Base-by-base conservation (phyloP, 2,888 invertebrate genomes). In the Itoplectis maculator region DNA sequence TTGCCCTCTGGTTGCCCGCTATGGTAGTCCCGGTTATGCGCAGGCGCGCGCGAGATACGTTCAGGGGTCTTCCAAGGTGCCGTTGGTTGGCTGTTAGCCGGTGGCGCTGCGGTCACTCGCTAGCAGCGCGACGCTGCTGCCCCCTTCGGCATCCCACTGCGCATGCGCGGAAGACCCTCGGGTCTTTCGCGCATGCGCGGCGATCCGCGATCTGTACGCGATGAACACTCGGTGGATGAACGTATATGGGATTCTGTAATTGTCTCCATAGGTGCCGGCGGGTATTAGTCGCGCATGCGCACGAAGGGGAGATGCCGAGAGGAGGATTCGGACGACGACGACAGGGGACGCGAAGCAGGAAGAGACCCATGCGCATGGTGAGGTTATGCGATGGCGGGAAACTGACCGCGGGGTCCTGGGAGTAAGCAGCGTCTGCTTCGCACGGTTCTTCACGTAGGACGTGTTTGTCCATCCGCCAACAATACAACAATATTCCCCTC, bases 191-290 rank as follows among this genome's bases (percentile, higher is more conserved):
- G 73, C 80, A 87, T n/a, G n/a, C n/a, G n/a, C n/a, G n/a, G n/a
- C n/a, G 63, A 59, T 49, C 69, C 65, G 75, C 68, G 73, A n/a
- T 88, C 87, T 85, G 81, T 81, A 78, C 84, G 85, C 89, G 89
- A 90, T 89, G 89, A 89, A 88, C n/a, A n/a, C 88, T 86, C 86
- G 83, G 77, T 54, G 87, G 89, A 89, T 87, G 91, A 88, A 89
- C 91, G 86, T 91, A 91, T 91, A 91, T 90, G 91, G 91, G 82
- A 84, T 86, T 83, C 90, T 86, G 90, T 91, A 91, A 91, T 91
- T 91, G 91, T 91, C 90, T 88, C 88, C 89, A 84, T 88, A 88
- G 89, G 88, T 89, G 89, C 86, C 81, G n/a, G 86, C 65, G 61
- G 79, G 87, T 87, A 90, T 90, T 88, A 87, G 87, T 83, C 85